Percentiles rank a stretch among this genome's conserved stretches.
These are phyloP conservation scores for Porites lutea DNA, from an alignment of 64 coral and sea anemone species.

Conservation along the genomic window DNA sequence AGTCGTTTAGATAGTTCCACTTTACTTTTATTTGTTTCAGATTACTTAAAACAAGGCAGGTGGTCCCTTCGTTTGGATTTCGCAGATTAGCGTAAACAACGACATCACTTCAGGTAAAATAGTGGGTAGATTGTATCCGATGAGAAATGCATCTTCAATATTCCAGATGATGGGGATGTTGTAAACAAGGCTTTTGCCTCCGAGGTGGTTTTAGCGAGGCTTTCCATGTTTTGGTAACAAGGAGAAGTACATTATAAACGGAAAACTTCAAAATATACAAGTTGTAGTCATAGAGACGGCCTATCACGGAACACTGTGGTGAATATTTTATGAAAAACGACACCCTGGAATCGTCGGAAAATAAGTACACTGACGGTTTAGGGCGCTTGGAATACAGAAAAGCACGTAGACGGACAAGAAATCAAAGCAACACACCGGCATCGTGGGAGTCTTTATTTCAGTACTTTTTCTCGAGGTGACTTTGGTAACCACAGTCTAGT, in stretches of 20 bases:
- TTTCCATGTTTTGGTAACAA: background rate
- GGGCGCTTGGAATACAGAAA: background rate
- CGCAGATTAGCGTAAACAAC: background rate
- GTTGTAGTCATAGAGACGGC: constrained; percentile 8
- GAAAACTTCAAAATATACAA: background rate
- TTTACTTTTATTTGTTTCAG: background rate
- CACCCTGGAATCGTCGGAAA: background rate
- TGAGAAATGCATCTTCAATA: background rate
- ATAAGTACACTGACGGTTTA: background rate
- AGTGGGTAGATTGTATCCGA: background rate
- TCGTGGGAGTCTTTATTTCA: background rate
- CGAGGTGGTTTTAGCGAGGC: background rate
- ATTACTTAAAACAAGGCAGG: background rate
- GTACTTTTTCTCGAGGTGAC: background rate
- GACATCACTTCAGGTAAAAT: background rate
- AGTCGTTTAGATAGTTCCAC: background rate
- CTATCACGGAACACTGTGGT: background rate
- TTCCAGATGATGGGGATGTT: background rate
- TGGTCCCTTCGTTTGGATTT: background rate
- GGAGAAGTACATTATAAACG: background rate
- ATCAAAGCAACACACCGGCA: background rate
- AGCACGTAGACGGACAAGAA: background rate
- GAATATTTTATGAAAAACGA: background rate
- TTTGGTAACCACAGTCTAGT: background rate
- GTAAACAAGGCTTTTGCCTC: background rate